Base-by-base conservation (phyloP, 2,797 vertebrate genomes). In the Macrochelys suwanniensis region DNA sequence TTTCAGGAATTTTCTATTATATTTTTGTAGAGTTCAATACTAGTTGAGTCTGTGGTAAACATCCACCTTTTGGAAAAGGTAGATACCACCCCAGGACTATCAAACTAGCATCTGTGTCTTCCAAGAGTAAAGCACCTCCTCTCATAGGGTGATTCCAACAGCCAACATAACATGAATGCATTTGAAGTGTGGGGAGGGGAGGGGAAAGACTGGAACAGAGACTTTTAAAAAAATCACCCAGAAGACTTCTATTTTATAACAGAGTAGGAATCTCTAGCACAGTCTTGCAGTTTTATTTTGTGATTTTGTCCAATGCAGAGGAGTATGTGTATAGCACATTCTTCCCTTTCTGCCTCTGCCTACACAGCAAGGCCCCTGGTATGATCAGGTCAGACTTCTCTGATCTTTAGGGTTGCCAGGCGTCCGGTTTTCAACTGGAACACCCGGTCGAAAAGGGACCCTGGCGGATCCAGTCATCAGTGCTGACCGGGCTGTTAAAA, bases 101-200 rank as follows among this genome's bases (percentile, higher is more conserved):
- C 54, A 37, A 12, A 42, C 28, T 82, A 28, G 31, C 82, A 50
- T 4, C n/a, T 82, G 74, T 61, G 13, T 5, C 76, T 81, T 61
- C 21, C 42, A 77, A 77, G 74, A 11, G 2, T 26, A 71, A 71
- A 49, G 7, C 47, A 37, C 0, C 37, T 71, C 76, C 59, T 37
- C 0, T 0, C 25, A 9, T 76, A 19, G 23, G 7, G 7, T 9
- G 85, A 65, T 47, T 85, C 16, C 4, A n/a, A 33, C 15, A 76
- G 77, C 17, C 51, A 59, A 53, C 5, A 37, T 5, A 42, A 49
- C 13, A 50, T 51, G 33, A 78, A 26, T 47, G 42, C 19, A 59
- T 68, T 7, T 56, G 49, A 59, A 87, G 13, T 56, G 25, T 47
- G 12, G 7, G 45, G 4, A 80, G 8, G 11, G 5, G 31, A 31